Evolutionary conservation across 1,140 invertebrate species (phyloP).

Genomic region (Drosophila pachea): DNA sequence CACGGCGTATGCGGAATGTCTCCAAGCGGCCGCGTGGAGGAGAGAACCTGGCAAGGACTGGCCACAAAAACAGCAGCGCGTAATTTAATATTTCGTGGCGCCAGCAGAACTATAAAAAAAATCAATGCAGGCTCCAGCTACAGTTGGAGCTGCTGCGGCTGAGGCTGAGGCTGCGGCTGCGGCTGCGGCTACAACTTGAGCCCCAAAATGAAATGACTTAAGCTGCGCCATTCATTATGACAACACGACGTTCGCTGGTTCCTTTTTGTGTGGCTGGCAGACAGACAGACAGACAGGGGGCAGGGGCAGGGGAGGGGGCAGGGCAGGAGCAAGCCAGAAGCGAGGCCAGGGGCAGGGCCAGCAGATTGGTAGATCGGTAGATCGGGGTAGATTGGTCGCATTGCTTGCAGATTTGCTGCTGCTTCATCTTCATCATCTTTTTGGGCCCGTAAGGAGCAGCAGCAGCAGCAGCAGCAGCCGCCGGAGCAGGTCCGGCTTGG

Average conservation of each 20-base stretch:
- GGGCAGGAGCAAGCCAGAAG: too few species aligned
- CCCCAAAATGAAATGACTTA: conserved; percentile 77
- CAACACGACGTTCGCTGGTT: conserved; percentile 67
- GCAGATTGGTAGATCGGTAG: not conserved
- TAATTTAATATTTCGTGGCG: conserved; percentile 79
- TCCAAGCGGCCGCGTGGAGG: too few species aligned
- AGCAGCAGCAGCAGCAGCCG: conserved; percentile 21
- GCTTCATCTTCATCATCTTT: conserved; percentile 77
- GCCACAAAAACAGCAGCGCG: conserved; percentile 66
- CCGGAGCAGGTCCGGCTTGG: conserved; percentile 23
- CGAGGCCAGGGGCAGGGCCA: conserved; percentile 2
- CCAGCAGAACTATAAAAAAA: conserved; percentile 77
- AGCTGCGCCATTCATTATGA: conserved; percentile 79
- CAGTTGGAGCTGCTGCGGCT: conserved; percentile 22
- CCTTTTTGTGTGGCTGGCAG: conserved; percentile 8
- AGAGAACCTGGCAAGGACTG: conserved; percentile 2
- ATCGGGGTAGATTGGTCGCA: conserved; percentile 34
- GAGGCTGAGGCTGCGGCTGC: conserved; percentile 13
- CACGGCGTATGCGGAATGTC: conserved; percentile 67
- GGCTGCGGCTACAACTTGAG: conserved; percentile 38
- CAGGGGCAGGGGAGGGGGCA: not conserved
- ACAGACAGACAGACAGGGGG: conserved; percentile 7
- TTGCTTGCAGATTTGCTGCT: conserved; percentile 69
- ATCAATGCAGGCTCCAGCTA: conserved; percentile 31
- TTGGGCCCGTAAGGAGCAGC: conserved; percentile 19